Evolutionary conservation across 2,888 invertebrate species (phyloP), one percentile per base, ranked within the genome.

Genomic region (Mactromeris polynyma): DNA sequence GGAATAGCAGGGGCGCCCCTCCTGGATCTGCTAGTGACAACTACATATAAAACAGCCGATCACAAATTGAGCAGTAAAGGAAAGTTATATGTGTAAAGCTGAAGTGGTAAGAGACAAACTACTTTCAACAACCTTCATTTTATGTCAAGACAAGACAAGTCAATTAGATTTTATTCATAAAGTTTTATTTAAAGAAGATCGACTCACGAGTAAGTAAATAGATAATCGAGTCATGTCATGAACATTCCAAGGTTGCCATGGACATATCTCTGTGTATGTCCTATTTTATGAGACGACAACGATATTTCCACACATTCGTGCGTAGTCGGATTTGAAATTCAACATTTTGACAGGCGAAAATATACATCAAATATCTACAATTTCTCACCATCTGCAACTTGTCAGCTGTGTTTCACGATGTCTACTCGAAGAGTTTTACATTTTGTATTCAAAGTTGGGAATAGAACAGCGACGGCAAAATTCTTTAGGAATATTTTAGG

Each of bases 361-460:
- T 3, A 2, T 4, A 64, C n/a, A 26, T 4, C 1, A 64, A 64
- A 26, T n/a, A 64, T 64, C 58, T 6, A 9, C 7, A 64, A 26
- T 64, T 64, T n/a, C 58, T 64, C 26, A 6, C 0, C 26, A 26
- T 64, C 26, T n/a, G 58, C n/a, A n/a, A 26, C 58, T 69, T 83
- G 83, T 83, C 83, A 84, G 4, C 38, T 17, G 4, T 14, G 19
- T 36, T 54, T 38, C 17, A 40, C 19, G 31, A 95, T 95, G 95
- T 85, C 93, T 19, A 90, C 94, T 11, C 92, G 94, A 89, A 98
- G 99, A 95, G 98, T 99, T 26, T 97, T 99, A 90, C 99, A 99
- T 97, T 99, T 98, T 97, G 99, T 99, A 2, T 99, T 99, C 96
- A 99, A 99, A 97, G 98, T 99, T 93, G 98, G 98, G 0, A 98